phyloP scores from a whole-genome alignment of 2,797 vertebrate species.

The Acanthurus lineatus region DNA sequence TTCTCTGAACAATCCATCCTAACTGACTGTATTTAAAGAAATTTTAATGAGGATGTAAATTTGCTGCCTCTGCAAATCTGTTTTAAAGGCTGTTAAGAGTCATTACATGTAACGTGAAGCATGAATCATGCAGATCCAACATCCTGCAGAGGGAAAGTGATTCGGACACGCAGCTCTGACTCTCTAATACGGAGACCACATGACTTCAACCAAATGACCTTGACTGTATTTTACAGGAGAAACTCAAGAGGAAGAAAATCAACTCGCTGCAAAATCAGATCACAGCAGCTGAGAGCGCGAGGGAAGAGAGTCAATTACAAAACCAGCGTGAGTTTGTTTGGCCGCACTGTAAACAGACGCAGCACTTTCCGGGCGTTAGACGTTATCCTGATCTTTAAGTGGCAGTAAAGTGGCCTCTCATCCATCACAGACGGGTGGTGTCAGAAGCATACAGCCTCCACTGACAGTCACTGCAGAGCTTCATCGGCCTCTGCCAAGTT shows the following conservation, averaged over 20 bases:
- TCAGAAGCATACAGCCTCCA: not conserved
- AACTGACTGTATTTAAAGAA: too few relatives aligned
- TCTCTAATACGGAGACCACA: not conserved
- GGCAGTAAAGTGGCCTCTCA: not conserved
- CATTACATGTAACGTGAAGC: not conserved
- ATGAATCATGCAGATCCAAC: not conserved
- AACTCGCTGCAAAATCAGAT: not conserved
- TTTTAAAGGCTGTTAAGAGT: too few relatives aligned
- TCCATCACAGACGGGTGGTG: not conserved
- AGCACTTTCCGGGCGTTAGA: not conserved
- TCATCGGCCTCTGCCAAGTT: not conserved
- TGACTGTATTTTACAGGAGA: not conserved
- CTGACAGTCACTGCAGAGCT: too few relatives aligned
- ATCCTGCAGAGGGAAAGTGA: not conserved
- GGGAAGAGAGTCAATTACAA: not conserved
- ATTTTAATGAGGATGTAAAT: not conserved
- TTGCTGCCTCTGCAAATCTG: not conserved
- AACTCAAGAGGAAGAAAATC: not conserved
- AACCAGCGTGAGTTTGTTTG: not conserved
- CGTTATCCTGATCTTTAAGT: not conserved
- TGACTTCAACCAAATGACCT: not conserved
- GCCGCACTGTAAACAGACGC: not conserved
- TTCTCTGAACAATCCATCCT: too few relatives aligned
- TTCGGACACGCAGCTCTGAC: not conserved
- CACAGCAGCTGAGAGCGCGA: not conserved